A percentile compares a stretch with the other conserved stretches of the same genome.
Evolutionary conservation across 2,888 invertebrate genomes (phyloP).

Genomic region (Caenorhabditis afra): DNA sequence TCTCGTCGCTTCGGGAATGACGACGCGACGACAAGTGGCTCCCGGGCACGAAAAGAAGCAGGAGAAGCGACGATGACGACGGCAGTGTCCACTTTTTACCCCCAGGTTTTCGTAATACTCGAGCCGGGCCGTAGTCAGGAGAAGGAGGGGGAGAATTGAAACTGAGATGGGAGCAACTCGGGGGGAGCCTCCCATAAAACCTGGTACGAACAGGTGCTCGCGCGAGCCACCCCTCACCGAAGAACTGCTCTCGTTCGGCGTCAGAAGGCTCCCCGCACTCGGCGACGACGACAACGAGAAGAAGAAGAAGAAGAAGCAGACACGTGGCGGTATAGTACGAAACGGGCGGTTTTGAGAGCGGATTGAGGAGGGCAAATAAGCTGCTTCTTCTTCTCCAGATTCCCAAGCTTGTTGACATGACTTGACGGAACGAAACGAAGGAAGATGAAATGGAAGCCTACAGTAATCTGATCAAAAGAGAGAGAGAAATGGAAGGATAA

Average conservation of each 20-base stretch:
- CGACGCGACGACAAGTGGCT: constrained; percentile 55
- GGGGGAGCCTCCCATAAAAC: constrained; percentile 41
- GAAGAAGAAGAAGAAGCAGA: neutral
- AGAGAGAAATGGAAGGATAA: constrained; percentile 31
- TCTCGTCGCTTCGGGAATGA: constrained; percentile 26
- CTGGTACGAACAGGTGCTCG: constrained; percentile 53
- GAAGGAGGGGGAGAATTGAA: constrained; percentile 20
- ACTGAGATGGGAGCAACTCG: constrained; percentile 26
- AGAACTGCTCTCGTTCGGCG: too few relatives aligned
- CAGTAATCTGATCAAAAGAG: constrained; percentile 43
- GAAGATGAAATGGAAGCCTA: constrained; percentile 11
- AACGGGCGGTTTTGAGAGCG: too few relatives aligned
- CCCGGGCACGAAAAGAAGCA: constrained; percentile 29
- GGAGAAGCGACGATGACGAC: constrained; percentile 3
- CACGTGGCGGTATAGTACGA: too few relatives aligned
- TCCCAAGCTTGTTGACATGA: constrained; percentile 1
- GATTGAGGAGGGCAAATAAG: too few relatives aligned
- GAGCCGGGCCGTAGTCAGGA: neutral
- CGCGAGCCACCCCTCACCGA: too few relatives aligned
- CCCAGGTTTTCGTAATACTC: constrained; percentile 57
- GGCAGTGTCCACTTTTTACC: constrained; percentile 38
- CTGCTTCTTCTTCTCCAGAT: neutral
- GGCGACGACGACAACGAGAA: too few relatives aligned
- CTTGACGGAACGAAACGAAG: constrained; percentile 2
- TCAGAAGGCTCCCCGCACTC: too few relatives aligned